Percentiles rank a stretch among this genome's conserved stretches.
Evolutionary conservation across 2,113 vertebrate genomes (phyloP).

Genomic region (Dasyprocta punctata): DNA sequence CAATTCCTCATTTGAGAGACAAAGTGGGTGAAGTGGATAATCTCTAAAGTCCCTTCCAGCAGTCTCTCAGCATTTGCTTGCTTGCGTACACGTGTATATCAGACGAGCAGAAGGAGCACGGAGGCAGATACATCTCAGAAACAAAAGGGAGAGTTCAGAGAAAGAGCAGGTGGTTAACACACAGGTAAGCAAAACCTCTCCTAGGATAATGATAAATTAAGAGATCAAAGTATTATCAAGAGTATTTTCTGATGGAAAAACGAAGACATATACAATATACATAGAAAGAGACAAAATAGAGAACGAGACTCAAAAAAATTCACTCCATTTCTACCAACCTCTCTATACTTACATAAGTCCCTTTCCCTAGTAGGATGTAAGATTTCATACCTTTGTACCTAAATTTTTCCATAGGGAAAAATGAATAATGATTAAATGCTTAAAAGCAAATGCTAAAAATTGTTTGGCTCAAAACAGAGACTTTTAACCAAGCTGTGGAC

Average conservation of each 20-base stretch:
- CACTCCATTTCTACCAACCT: background rate
- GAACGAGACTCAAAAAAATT: background rate
- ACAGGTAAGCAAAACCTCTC: background rate
- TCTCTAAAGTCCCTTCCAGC: background rate
- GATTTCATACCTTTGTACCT: background rate
- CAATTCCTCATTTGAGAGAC: background rate
- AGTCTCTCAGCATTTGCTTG: background rate
- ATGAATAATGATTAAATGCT: background rate
- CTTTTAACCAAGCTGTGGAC: background rate
- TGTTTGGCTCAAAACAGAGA: background rate
- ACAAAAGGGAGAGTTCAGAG: background rate
- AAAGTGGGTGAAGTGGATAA: background rate
- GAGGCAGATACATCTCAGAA: background rate
- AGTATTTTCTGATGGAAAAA: background rate
- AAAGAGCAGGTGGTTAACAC: background rate
- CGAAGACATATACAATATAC: background rate
- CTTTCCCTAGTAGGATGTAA: background rate
- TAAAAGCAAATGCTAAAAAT: conserved; percentile 13
- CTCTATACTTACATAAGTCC: background rate
- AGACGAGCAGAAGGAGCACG: background rate
- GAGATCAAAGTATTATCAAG: background rate
- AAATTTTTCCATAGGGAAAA: background rate
- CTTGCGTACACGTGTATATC: background rate
- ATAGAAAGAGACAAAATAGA: background rate
- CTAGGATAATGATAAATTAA: background rate